Conservation (phyloP, 2,888 invertebrate genomes). For the Metalampra italica region DNA sequence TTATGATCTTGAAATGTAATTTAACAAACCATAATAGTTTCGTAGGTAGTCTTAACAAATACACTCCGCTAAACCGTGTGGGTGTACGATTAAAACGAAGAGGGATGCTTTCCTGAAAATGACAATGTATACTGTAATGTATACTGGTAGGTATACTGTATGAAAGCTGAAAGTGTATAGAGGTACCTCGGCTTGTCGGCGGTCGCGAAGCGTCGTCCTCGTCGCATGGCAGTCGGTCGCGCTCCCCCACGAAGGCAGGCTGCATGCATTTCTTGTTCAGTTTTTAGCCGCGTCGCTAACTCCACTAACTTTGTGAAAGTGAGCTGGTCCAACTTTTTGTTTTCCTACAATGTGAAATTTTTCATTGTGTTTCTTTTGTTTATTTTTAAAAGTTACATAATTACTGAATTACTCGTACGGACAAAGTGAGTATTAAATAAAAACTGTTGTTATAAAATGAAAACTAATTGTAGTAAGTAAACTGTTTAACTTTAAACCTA, state of each 20-base stretch:
- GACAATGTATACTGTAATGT: background rate
- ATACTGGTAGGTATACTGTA: background rate
- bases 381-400: background rate
- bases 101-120: background rate
- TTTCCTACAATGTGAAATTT: background rate
- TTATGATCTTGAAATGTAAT: too few species aligned
- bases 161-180: background rate
- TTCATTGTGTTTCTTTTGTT: background rate
- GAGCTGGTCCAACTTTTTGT: background rate
- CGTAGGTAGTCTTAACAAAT: background rate
- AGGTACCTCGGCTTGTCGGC: background rate
- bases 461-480: too few species aligned
- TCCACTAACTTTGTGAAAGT: conserved; percentile 3
- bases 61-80: background rate
- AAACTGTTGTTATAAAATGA: too few species aligned
- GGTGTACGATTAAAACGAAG: background rate
- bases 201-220: background rate
- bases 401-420: background rate
- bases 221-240: background rate
- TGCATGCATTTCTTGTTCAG: background rate
- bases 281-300: background rate
- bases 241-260: background rate
- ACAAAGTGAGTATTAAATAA: too few species aligned
- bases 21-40: background rate
- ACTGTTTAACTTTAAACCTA: too few species aligned